These are phyloP conservation scores for Dunckerocampus dactyliophorus DNA, from an alignment of 2,113 vertebrate genomes.

Conservation along the genomic window DNA sequence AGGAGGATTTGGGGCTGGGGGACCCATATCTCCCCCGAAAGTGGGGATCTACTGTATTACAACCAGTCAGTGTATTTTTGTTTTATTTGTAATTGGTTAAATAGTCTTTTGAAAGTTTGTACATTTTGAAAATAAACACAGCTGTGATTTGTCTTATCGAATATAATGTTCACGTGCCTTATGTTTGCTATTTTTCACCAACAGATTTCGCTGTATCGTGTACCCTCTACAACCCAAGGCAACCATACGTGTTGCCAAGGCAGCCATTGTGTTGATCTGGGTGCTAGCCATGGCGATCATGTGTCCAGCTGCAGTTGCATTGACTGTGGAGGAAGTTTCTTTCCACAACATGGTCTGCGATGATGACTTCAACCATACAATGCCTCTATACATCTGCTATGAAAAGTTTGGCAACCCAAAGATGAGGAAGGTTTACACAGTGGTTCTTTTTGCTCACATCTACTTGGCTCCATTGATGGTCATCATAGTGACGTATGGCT, in stretches of 20 bases:
- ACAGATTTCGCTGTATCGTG: conserved; percentile 76
- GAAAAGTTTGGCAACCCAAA: conserved; percentile 73
- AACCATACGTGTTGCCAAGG: conserved; percentile 67
- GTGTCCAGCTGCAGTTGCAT: conserved; percentile 71
- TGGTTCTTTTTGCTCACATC: conserved; percentile 73
- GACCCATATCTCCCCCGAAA: too few relatives aligned
- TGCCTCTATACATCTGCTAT: conserved; percentile 73
- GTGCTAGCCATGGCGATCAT: conserved; percentile 71
- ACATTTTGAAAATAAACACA: background rate
- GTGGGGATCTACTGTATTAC: too few relatives aligned
- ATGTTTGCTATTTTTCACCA: background rate
- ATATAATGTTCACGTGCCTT: background rate
- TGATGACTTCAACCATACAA: conserved; percentile 60
- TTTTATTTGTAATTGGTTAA: too few relatives aligned
- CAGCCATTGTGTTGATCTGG: conserved; percentile 73
- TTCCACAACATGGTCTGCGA: conserved; percentile 68
- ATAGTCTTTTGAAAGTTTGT: too few relatives aligned
- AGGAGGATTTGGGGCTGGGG: too few relatives aligned
- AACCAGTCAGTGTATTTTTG: too few relatives aligned
- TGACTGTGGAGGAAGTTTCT: conserved; percentile 70
- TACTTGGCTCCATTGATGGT: conserved; percentile 73
- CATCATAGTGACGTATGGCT: conserved; percentile 74
- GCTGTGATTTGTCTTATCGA: background rate
- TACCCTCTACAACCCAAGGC: conserved; percentile 75
- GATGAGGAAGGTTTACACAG: conserved; percentile 78